Evolutionary conservation across 2,888 invertebrate genomes (phyloP).

Genomic region (Pseudococcus longispinus): DNA sequence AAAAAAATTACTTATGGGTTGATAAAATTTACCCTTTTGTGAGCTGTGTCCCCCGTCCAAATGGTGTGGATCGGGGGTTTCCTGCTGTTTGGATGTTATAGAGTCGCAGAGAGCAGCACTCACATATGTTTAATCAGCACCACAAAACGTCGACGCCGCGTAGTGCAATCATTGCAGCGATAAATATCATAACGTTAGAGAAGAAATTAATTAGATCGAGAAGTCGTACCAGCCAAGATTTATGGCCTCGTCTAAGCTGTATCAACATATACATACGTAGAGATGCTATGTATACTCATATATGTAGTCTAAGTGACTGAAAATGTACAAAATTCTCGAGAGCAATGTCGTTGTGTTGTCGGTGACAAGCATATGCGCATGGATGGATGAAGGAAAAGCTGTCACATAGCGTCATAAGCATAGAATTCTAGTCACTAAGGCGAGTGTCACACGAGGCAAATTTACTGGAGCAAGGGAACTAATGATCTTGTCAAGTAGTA

Average conservation of each 20-base stretch:
- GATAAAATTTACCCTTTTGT: not conserved
- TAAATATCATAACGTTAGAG: not conserved
- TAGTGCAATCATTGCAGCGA: not conserved
- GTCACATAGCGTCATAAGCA: too few species aligned
- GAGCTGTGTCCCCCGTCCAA: not conserved
- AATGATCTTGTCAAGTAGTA: too few species aligned
- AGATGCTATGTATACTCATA: not conserved
- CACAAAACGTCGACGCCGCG: not conserved
- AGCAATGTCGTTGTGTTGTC: too few species aligned
- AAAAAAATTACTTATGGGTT: not conserved
- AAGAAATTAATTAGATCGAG: conserved; percentile 48
- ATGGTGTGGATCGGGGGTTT: not conserved
- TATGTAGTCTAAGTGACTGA: not conserved
- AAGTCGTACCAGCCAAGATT: conserved; percentile 24
- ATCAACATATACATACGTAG: not conserved
- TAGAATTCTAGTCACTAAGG: too few species aligned
- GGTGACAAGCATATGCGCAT: not conserved
- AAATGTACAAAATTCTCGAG: conserved; percentile 11
- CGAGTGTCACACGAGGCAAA: too few species aligned
- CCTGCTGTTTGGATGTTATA: not conserved
- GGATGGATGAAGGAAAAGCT: not conserved
- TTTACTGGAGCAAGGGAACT: too few species aligned
- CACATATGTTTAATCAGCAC: not conserved
- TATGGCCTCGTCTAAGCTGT: conserved; percentile 6
- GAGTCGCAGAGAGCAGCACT: not conserved